A percentile compares a stretch with the other conserved stretches of the same genome.
These are phyloP conservation scores for Dryocosmus kuriphilus DNA, from an alignment of 2,888 invertebrate species.

Conservation along the genomic window DNA sequence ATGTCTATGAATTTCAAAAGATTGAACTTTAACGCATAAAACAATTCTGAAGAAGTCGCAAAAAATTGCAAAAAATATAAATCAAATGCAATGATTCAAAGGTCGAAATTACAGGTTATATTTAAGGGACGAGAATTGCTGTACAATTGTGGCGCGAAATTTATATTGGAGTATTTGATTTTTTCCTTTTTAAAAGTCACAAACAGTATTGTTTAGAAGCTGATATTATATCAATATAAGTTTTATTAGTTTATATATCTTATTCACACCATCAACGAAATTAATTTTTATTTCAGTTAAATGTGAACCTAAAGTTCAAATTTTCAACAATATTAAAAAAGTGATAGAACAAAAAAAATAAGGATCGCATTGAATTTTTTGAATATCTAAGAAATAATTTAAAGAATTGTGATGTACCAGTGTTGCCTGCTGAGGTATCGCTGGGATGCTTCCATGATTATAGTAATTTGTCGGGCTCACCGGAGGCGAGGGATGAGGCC, in stretches of 20 bases:
- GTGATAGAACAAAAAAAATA: neutral
- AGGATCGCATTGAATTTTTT: neutral
- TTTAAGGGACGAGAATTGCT: neutral
- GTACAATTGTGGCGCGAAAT: neutral
- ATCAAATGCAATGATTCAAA: neutral
- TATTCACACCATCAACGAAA: too few species aligned
- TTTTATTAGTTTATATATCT: neutral
- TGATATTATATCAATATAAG: neutral
- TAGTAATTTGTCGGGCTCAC: conserved; percentile 95
- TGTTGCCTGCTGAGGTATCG: conserved; percentile 70
- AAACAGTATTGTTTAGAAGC: neutral
- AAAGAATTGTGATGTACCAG: conserved; percentile 59
- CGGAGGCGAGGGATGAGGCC: conserved; percentile 96
- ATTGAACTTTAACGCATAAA: too few species aligned
- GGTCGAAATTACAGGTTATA: neutral
- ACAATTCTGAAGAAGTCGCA: neutral
- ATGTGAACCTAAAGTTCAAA: neutral
- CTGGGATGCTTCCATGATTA: conserved; percentile 79
- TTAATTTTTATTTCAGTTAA: neutral
- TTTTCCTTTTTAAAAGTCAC: neutral
- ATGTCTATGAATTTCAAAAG: too few species aligned
- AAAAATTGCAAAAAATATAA: neutral
- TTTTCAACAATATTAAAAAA: neutral
- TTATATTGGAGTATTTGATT: neutral
- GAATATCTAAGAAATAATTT: neutral